Evolutionary conservation across 1,140 invertebrate species (phyloP).

Genomic region (Heterodera schachtii): DNA sequence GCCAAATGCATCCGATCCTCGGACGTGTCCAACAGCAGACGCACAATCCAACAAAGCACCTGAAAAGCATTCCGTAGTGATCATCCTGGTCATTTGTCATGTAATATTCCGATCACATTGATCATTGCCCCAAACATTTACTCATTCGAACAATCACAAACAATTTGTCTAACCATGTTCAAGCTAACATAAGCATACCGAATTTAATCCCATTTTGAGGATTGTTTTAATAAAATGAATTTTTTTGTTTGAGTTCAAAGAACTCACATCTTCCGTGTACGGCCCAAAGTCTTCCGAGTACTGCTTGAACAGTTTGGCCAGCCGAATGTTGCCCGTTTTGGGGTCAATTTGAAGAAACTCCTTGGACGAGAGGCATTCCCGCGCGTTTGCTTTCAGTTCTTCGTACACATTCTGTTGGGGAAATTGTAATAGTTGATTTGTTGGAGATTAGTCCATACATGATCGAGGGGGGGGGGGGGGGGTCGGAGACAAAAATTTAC

Average conservation of each 20-base stretch:
- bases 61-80: slow-evolving; percentile 36
- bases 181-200: too few relatives aligned
- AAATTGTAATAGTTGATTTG: not conserved
- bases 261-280: slow-evolving; percentile 64
- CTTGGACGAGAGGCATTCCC: slow-evolving; percentile 62
- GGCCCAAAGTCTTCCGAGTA: slow-evolving; percentile 68
- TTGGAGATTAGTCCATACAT: not conserved
- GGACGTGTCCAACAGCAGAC: slow-evolving; percentile 59
- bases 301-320: slow-evolving; percentile 68
- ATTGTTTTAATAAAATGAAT: too few relatives aligned
- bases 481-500: too few relatives aligned
- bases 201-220: too few relatives aligned
- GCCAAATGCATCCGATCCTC: slow-evolving; percentile 60
- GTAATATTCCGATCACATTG: too few relatives aligned
- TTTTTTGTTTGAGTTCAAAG: not conserved
- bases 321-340: slow-evolving; percentile 61
- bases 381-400: slow-evolving; percentile 44
- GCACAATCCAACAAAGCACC: slow-evolving; percentile 66
- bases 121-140: too few relatives aligned
- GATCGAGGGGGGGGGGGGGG: too few relatives aligned
- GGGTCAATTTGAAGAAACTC: slow-evolving; percentile 65
- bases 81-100: too few relatives aligned
- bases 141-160: too few relatives aligned
- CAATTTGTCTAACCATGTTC: too few relatives aligned
- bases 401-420: slow-evolving; percentile 35